These are phyloP conservation scores for Phenacoccus solenopsis DNA, from an alignment of 1,140 invertebrate genomes.

Conservation along the genomic window DNA sequence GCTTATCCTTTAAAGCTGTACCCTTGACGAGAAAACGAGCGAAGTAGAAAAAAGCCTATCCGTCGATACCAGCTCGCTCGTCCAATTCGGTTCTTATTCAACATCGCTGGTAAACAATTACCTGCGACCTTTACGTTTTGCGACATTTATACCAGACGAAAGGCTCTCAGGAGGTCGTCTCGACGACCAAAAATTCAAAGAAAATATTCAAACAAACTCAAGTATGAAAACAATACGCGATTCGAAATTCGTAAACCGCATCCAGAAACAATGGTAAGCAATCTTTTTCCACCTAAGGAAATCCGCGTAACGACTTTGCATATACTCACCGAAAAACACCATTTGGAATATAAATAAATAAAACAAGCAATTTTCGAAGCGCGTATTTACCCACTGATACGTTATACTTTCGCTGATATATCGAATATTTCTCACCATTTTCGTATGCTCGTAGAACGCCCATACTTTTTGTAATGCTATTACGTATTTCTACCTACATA, in stretches of 20 bases:
- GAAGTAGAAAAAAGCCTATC: too few species aligned
- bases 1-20: too few species aligned
- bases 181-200: not conserved
- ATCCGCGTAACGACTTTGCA: not conserved
- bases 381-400: not conserved
- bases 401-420: not conserved
- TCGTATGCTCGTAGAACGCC: not conserved
- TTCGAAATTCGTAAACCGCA: not conserved
- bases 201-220: not conserved
- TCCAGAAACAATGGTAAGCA: not conserved
- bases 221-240: not conserved
- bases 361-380: not conserved
- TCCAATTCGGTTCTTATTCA: too few species aligned
- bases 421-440: not conserved
- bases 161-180: not conserved
- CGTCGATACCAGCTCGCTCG: too few species aligned
- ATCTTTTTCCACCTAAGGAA: not conserved
- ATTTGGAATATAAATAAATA: conserved; percentile 11
- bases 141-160: not conserved
- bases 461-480: conserved; percentile 2
- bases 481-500: conserved; percentile 8
- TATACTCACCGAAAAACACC: not conserved
- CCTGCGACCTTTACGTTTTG: too few species aligned
- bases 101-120: too few species aligned
- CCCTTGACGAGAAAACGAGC: too few species aligned